phyloP scores from a whole-genome alignment of 2,113 vertebrate genomes.

The Australoheros scitulus region DNA sequence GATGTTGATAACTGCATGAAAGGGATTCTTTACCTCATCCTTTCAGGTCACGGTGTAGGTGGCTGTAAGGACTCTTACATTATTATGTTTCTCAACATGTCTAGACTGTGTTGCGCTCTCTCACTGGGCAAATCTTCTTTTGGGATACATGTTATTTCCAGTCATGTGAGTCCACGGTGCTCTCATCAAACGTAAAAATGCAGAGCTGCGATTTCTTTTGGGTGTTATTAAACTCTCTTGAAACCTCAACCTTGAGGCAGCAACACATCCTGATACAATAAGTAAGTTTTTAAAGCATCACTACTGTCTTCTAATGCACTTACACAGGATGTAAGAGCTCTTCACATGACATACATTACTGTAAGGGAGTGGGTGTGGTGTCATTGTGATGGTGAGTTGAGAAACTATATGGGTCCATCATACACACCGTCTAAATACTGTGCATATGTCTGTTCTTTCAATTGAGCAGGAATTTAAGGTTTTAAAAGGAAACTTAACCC shows the following conservation, averaged over 20 bases:
- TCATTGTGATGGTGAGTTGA: background rate
- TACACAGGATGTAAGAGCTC: conserved; percentile 18
- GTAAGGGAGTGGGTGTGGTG: conserved; percentile 8
- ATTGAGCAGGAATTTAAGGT: background rate
- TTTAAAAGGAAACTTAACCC: background rate
- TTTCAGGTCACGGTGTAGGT: background rate
- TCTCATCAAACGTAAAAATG: background rate
- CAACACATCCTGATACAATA: conserved; percentile 5
- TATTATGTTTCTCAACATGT: conserved; percentile 12
- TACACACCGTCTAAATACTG: background rate
- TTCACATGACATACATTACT: conserved; percentile 52
- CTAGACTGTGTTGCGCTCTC: conserved; percentile 9
- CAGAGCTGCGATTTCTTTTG: background rate
- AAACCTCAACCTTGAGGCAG: background rate
- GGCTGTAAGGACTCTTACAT: background rate
- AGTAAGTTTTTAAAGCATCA: background rate
- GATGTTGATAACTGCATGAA: background rate
- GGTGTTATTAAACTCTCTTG: background rate
- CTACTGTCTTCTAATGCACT: conserved; percentile 41
- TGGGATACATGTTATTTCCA: background rate
- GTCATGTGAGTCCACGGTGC: background rate
- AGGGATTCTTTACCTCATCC: background rate
- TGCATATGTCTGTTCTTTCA: background rate
- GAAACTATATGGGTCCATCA: background rate
- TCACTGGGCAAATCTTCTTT: background rate